These are phyloP conservation scores for Macrotrachela quadricornifera DNA, from an alignment of 1,140 invertebrate genomes.

Conservation along the genomic window DNA sequence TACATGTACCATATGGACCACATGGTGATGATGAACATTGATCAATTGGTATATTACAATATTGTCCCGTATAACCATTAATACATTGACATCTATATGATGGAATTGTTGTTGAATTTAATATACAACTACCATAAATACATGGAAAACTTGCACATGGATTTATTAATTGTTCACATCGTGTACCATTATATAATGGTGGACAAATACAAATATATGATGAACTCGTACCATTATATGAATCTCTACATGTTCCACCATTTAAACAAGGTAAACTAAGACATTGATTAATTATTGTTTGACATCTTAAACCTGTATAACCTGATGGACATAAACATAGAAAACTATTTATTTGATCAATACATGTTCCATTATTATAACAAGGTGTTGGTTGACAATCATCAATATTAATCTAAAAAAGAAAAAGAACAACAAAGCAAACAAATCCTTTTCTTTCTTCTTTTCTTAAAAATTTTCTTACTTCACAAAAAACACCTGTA, in stretches of 20 bases:
- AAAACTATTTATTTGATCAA: neutral
- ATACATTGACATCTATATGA: neutral
- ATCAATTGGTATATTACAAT: conserved; percentile 16
- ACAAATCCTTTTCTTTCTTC: no score
- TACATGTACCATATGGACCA: conserved; percentile 15
- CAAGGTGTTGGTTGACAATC: conserved; percentile 48
- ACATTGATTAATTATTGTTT: neutral
- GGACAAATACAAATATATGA: conserved; percentile 7
- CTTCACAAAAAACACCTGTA: neutral
- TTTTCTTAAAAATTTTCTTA: neutral
- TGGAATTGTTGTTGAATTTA: no score
- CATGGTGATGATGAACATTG: conserved; percentile 15
- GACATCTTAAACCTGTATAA: conserved; percentile 1
- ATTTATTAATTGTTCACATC: neutral
- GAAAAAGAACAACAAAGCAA: no score
- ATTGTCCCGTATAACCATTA: conserved; percentile 10
- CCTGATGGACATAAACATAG: conserved; percentile 2
- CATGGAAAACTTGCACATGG: conserved; percentile 1
- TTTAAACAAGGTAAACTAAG: conserved; percentile 6
- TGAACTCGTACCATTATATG: neutral
- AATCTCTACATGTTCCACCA: conserved; percentile 2
- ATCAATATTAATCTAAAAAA: no score
- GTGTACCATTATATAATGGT: neutral
- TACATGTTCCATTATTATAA: neutral
- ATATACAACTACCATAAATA: neutral